Evolutionary conservation across 2,797 vertebrate genomes (phyloP).

Genomic region (Sebastes minor): DNA sequence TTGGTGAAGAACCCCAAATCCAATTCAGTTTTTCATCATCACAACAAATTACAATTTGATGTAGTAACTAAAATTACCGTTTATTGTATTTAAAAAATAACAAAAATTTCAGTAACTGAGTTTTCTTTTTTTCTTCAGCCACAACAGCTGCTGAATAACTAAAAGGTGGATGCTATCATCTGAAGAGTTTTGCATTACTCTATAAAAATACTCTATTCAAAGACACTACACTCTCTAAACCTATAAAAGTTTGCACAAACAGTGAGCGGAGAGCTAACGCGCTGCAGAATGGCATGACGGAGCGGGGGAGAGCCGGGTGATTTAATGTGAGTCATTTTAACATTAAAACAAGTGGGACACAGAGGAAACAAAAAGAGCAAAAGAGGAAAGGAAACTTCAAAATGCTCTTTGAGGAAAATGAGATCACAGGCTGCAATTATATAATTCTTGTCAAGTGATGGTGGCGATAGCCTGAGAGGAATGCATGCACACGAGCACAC

Average conservation of each 20-base stretch:
- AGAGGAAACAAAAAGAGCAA: slow-evolving; percentile 77
- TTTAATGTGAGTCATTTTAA: slow-evolving; percentile 79
- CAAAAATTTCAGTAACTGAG: no score
- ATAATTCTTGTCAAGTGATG: slow-evolving; percentile 96
- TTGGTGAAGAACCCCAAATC: neutral
- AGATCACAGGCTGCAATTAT: slow-evolving; percentile 96
- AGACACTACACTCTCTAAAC: slow-evolving; percentile 23
- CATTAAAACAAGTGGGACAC: slow-evolving; percentile 75
- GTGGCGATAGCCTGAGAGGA: slow-evolving; percentile 89
- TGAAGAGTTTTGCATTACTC: neutral
- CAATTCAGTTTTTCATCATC: neutral
- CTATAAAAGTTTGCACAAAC: slow-evolving; percentile 52
- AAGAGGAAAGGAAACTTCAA: slow-evolving; percentile 86
- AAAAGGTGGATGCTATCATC: neutral
- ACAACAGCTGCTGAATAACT: neutral
- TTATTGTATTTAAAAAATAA: neutral
- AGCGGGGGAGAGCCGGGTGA: slow-evolving; percentile 42
- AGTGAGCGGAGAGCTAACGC: slow-evolving; percentile 22
- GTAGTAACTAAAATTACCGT: neutral
- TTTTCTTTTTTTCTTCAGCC: neutral
- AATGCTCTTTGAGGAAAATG: slow-evolving; percentile 90
- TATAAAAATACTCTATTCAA: neutral
- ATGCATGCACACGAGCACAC: slow-evolving; percentile 69
- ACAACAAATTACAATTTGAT: neutral
- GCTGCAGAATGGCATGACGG: slow-evolving; percentile 30